A percentile compares a stretch with the other conserved stretches of the same genome.
Conservation (phyloP, 1,140 invertebrate genomes). For the Zophobas atratus region DNA sequence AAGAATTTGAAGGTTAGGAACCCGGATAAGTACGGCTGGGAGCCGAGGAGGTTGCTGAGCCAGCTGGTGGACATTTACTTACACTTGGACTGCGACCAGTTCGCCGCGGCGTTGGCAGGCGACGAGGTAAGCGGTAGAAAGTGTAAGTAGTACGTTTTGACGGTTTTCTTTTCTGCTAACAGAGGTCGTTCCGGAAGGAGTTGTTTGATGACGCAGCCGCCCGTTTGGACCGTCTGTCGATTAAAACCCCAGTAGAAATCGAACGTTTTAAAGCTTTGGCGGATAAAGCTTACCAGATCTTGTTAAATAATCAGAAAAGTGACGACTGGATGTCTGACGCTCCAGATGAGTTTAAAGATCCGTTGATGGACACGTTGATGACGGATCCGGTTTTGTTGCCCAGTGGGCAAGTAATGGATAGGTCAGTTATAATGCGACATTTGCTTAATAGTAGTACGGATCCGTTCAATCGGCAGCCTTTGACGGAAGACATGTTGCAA, state of each 20-base stretch:
- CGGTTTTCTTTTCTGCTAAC: slow-evolving; percentile 62
- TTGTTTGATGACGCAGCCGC: slow-evolving; percentile 92
- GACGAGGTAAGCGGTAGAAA: slow-evolving; percentile 80
- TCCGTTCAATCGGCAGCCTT: slow-evolving; percentile 95
- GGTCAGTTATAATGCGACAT: slow-evolving; percentile 93
- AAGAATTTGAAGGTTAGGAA: slow-evolving; percentile 97
- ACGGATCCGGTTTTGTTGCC: slow-evolving; percentile 95
- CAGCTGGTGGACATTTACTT: slow-evolving; percentile 97
- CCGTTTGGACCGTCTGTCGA: slow-evolving; percentile 84
- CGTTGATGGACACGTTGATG: slow-evolving; percentile 98
- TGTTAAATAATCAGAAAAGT: slow-evolving; percentile 86
- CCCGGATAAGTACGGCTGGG: slow-evolving; percentile 97
- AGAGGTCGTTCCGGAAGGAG: slow-evolving; percentile 95
- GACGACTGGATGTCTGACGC: slow-evolving; percentile 96
- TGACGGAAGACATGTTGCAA: slow-evolving; percentile 89
- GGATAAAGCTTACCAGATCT: slow-evolving; percentile 84
- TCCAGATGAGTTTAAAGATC: slow-evolving; percentile 97
- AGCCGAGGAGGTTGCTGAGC: slow-evolving; percentile 90
- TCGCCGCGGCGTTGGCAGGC: slow-evolving; percentile 89
- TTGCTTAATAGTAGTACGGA: slow-evolving; percentile 96
- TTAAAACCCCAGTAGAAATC: slow-evolving; percentile 88
- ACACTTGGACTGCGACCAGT: slow-evolving; percentile 93
- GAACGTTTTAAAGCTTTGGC: slow-evolving; percentile 87
- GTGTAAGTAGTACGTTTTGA: background rate
- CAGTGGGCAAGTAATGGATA: slow-evolving; percentile 96